phyloP scores from a whole-genome alignment of 2,888 invertebrate genomes.

The Trichacis sp. region DNA sequence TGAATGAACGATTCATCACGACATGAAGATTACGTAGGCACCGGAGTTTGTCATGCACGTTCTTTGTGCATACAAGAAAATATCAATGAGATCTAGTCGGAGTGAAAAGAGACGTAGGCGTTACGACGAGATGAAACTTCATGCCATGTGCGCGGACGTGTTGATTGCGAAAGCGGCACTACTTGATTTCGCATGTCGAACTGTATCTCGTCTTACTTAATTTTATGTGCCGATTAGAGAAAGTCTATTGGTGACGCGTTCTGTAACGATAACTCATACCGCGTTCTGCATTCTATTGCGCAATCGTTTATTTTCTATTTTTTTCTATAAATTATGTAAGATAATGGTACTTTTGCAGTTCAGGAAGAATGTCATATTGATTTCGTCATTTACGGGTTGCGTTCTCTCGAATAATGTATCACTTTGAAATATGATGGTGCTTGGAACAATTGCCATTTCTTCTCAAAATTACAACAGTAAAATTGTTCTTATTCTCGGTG shows the following conservation, averaged over 20 bases:
- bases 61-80: not conserved
- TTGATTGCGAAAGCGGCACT: constrained; percentile 33
- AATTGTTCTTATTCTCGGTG: no score
- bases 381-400: no score
- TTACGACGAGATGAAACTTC: constrained; percentile 16
- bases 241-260: constrained; percentile 35
- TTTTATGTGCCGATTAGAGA: constrained; percentile 34
- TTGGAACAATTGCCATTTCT: no score
- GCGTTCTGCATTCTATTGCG: constrained; percentile 13
- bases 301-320: constrained; percentile 14
- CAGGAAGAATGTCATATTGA: not conserved
- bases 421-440: no score
- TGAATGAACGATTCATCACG: not conserved
- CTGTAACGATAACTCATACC: constrained; percentile 16
- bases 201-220: no score
- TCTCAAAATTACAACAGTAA: no score
- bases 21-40: not conserved
- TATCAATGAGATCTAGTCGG: not conserved
- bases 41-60: not conserved
- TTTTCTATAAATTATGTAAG: constrained; percentile 9
- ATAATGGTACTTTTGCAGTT: not conserved
- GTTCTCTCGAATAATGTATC: not conserved
- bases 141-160: constrained; percentile 26
- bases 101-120: no score
- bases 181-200: constrained; percentile 28